A percentile compares a stretch with the other conserved stretches of the same genome.
These are phyloP conservation scores for Pollenia angustigena DNA, from an alignment of 2,888 invertebrate genomes.

Conservation along the genomic window DNA sequence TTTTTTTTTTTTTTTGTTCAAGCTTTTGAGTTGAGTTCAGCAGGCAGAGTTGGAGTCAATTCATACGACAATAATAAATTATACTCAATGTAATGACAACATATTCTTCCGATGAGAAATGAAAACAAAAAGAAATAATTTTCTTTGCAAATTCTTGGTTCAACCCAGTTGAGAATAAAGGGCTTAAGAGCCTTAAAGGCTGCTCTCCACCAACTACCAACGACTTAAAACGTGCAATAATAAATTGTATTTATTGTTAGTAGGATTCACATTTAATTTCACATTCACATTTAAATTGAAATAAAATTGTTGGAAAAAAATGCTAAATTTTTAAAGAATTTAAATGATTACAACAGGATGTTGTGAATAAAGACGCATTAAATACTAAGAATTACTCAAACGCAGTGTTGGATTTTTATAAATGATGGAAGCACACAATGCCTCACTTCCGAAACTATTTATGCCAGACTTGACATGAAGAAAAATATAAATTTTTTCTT, in stretches of 20 bases:
- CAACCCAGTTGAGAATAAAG: constrained; percentile 54
- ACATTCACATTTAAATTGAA: constrained; percentile 33
- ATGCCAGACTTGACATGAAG: neutral
- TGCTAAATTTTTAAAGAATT: neutral
- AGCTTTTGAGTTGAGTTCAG: neutral
- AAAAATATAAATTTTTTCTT: neutral
- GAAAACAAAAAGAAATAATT: constrained; percentile 35
- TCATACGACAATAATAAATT: constrained; percentile 64
- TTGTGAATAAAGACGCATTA: constrained; percentile 15
- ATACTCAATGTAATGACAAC: constrained; percentile 50
- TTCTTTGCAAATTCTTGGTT: constrained; percentile 25
- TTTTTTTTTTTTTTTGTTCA: neutral
- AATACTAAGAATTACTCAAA: constrained; percentile 22
- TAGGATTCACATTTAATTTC: constrained; percentile 35
- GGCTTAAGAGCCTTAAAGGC: constrained; percentile 47
- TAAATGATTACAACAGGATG: constrained; percentile 15
- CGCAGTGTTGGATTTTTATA: constrained; percentile 33
- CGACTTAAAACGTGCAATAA: constrained; percentile 2
- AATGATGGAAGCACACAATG: neutral
- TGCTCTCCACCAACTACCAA: neutral
- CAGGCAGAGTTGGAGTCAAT: constrained; percentile 27
- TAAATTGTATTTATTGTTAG: constrained; percentile 50
- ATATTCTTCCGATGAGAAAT: constrained; percentile 27
- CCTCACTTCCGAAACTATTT: neutral
- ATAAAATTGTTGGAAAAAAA: neutral